Evolutionary conservation across 2,888 invertebrate species (phyloP).

Genomic region (Coecobrya sp.): DNA sequence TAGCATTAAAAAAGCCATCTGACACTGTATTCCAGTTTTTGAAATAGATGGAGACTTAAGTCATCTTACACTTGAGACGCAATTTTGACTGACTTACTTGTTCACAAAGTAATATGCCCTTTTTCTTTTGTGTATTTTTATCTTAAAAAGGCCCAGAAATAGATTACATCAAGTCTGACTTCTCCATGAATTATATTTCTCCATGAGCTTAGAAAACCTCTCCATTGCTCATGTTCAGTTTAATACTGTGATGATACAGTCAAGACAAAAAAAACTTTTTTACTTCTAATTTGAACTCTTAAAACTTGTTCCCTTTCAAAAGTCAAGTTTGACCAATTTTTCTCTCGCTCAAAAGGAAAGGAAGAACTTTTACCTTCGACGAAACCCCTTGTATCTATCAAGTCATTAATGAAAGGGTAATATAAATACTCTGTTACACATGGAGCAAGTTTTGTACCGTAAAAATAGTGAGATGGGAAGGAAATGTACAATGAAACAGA

Average conservation of each 20-base stretch:
- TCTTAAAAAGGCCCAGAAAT: not conserved
- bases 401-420: slow-evolving; percentile 74
- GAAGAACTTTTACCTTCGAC: slow-evolving; percentile 48
- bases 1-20: no score
- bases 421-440: not conserved
- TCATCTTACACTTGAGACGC: not conserved
- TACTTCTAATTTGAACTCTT: slow-evolving; percentile 59
- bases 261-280: not conserved
- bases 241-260: not conserved
- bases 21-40: not conserved
- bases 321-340: slow-evolving; percentile 59
- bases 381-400: slow-evolving; percentile 59
- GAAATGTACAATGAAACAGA: slow-evolving; percentile 42
- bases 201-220: not conserved
- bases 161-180: not conserved
- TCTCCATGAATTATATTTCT: slow-evolving; percentile 25
- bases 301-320: slow-evolving; percentile 42
- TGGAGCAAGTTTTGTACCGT: slow-evolving; percentile 17
- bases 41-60: slow-evolving; percentile 71
- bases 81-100: slow-evolving; percentile 6
- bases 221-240: slow-evolving; percentile 24
- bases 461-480: slow-evolving; percentile 44
- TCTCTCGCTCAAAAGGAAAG: slow-evolving; percentile 37
- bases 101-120: not conserved
- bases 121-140: not conserved